Evolutionary conservation across 2,113 vertebrate genomes (phyloP).

Genomic region (Tragelaphus buxtoni): DNA sequence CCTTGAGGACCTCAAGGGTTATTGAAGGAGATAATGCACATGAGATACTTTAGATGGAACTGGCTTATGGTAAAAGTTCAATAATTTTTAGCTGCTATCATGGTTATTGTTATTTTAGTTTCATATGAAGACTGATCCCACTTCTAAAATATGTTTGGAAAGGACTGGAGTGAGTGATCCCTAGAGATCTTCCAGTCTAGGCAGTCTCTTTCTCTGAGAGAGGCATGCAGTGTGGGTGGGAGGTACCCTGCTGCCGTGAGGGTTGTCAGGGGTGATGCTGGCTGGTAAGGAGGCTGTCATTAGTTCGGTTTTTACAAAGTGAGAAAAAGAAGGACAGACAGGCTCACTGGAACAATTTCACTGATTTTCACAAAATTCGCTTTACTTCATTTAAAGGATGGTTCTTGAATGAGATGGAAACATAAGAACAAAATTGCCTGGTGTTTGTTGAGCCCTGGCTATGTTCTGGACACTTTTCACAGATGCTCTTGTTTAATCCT

Average conservation of each 20-base stretch:
- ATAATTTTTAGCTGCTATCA: neutral
- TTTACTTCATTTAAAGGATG: neutral
- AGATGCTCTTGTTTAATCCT: neutral
- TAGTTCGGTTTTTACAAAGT: neutral
- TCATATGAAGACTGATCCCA: neutral
- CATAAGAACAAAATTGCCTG: neutral
- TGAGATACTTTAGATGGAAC: neutral
- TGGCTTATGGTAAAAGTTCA: neutral
- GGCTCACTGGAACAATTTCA: neutral
- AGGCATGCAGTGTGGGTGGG: too few species aligned
- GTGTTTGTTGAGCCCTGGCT: rapidly evolving
- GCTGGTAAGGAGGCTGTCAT: neutral
- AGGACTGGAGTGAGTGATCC: neutral
- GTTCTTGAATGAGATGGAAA: neutral
- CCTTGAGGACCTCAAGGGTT: neutral
- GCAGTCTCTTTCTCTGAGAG: neutral
- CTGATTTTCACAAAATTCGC: neutral
- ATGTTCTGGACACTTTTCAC: neutral
- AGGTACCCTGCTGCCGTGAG: rapidly evolving
- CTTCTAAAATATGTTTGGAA: neutral
- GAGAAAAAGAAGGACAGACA: neutral
- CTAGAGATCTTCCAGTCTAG: neutral
- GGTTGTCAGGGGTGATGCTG: neutral
- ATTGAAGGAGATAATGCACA: neutral
- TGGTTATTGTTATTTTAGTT: neutral